Percentiles rank a stretch among this genome's conserved stretches.
Conservation (phyloP, 1,140 invertebrate genomes). For the Calephelis virginiensis region DNA sequence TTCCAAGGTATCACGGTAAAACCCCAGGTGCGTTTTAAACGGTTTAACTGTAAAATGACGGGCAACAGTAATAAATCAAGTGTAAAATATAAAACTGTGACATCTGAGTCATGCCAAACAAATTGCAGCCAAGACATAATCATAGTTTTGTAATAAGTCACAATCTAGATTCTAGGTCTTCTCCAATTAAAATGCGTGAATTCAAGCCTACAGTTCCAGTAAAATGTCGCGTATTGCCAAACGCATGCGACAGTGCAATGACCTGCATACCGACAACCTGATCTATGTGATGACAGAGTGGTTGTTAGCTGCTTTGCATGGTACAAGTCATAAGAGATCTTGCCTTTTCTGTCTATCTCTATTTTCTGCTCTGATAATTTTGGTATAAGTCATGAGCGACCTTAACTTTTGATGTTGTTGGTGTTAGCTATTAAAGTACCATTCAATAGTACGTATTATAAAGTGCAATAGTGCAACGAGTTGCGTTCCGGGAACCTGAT, state of each 20-base stretch:
- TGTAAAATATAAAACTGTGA: slow-evolving; percentile 1
- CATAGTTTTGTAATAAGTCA: slow-evolving; percentile 47
- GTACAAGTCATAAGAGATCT: slow-evolving; percentile 23
- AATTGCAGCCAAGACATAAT: slow-evolving; percentile 35
- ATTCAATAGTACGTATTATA: too few relatives aligned
- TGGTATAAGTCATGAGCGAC: too few relatives aligned
- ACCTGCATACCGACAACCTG: slow-evolving; percentile 70
- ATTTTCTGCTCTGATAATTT: too few relatives aligned
- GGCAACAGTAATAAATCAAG: too few relatives aligned
- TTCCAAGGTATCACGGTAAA: too few relatives aligned
- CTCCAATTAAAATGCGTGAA: slow-evolving; percentile 62
- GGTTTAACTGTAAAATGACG: too few relatives aligned
- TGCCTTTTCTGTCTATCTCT: too few relatives aligned
- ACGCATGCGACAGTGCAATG: slow-evolving; percentile 55
- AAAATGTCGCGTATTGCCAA: slow-evolving; percentile 69
- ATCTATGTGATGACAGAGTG: slow-evolving; percentile 71
- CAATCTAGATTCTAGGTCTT: slow-evolving; percentile 62
- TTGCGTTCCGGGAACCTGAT: too few relatives aligned
- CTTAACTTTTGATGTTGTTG: too few relatives aligned
- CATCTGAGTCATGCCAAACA: slow-evolving; percentile 21
- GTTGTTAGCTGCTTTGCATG: slow-evolving; percentile 45
- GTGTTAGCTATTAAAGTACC: too few relatives aligned
- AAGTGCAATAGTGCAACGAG: too few relatives aligned
- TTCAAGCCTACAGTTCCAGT: slow-evolving; percentile 42
- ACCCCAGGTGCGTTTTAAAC: too few relatives aligned